Evolutionary conservation across 2,113 vertebrate genomes (phyloP).

Genomic region (Uria aalge): DNA sequence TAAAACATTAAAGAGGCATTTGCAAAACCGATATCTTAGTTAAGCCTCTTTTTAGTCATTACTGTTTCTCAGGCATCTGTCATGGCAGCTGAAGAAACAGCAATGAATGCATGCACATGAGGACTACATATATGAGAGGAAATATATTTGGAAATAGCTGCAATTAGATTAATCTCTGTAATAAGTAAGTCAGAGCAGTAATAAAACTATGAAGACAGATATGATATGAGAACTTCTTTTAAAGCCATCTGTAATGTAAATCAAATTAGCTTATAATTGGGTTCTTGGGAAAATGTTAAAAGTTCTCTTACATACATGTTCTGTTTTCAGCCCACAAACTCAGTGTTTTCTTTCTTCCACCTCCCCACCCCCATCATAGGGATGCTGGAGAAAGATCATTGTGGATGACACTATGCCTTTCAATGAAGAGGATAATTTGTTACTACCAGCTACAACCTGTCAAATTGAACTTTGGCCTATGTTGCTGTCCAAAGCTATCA

Average conservation of each 20-base stretch:
- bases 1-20: not conserved
- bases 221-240: not conserved
- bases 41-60: not conserved
- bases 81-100: not conserved
- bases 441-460: conserved; percentile 85
- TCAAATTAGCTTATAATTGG: not conserved
- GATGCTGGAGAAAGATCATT: conserved; percentile 91
- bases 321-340: not conserved
- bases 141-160: not conserved
- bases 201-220: not conserved
- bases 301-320: not conserved
- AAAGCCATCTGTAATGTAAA: conserved; percentile 1
- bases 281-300: not conserved
- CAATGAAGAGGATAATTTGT: conserved; percentile 80
- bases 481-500: conserved; percentile 90
- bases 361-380: conserved; percentile 68
- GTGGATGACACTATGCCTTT: conserved; percentile 92
- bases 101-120: not conserved
- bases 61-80: not conserved
- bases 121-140: not conserved
- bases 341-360: not conserved
- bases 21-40: not conserved
- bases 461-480: conserved; percentile 92
- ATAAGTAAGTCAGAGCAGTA: not conserved
- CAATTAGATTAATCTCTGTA: not conserved